phyloP scores from a whole-genome alignment of 2,113 vertebrate species.

The Myocastor coypus region DNA sequence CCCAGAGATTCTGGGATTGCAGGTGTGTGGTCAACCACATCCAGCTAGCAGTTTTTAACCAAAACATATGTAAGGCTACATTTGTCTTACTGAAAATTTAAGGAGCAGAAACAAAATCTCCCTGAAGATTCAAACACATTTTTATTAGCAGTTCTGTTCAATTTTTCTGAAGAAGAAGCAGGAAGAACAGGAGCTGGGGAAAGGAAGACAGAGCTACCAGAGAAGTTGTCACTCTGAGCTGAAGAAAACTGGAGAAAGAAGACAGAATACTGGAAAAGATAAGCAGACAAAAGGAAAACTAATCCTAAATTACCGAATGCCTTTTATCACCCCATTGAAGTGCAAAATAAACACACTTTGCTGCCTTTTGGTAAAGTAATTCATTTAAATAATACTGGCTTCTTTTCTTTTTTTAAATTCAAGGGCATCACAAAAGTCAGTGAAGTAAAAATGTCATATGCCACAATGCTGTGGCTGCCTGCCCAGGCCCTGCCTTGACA shows the following conservation, averaged over 20 bases:
- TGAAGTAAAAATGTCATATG: background rate
- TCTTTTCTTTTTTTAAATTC: background rate
- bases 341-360: background rate
- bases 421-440: background rate
- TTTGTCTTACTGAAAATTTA: slow-evolving; percentile 12
- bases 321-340: background rate
- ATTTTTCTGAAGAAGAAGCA: background rate
- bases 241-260: background rate
- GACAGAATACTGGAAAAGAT: background rate
- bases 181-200: background rate
- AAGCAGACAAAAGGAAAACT: background rate
- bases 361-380: background rate
- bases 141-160: background rate
- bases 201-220: background rate
- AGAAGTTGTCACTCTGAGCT: background rate
- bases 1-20: background rate
- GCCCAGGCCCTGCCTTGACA: background rate
- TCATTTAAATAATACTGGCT: background rate
- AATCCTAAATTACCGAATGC: background rate
- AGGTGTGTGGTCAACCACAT: background rate
- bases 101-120: slow-evolving; percentile 28
- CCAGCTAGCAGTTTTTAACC: slow-evolving; percentile 20
- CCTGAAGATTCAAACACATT: background rate
- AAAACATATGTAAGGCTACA: background rate
- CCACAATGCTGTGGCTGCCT: background rate